Evolutionary conservation across 2,113 vertebrate species (phyloP), one percentile per base, ranked within the genome.

Genomic region (Tamias sibiricus): DNA sequence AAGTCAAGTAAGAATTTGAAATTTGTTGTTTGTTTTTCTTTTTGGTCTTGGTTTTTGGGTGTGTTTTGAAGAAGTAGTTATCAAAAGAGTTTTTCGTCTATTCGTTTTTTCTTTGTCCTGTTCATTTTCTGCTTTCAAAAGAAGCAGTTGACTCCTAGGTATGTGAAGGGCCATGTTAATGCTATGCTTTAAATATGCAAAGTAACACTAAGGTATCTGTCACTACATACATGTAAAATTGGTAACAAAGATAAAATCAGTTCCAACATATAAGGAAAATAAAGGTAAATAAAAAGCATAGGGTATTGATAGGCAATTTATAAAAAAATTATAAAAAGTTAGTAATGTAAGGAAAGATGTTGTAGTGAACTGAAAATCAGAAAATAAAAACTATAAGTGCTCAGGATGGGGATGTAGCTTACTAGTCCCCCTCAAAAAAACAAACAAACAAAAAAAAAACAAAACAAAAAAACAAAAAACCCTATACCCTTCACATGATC

Each of bases 111-210:
- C 7, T 84, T 20, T 40, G 69, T 52, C 7, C 35, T 84, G 22
- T 66, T 54, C 13, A 93, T 83, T 84, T 54, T 91, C 26, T 87
- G 62, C 28, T 95, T 96, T 87, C 52, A 90, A 82, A 97, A 68
- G 22, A 54, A 87, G 20, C 11, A 90, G 40, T 11, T 91, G 72
- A 62, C 75, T 80, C 80, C 37, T 3, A 75, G 16, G 9, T 76
- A 85, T 64, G 52, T 75, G 12, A 94, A 82, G 26, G 66, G 37
- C 32, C 88, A 26, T 62, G 69, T 88, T 93, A 75, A 80, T 91
- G 30, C 52, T 75, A 62, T 52, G 17, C 8, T 59, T 35, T 84
- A 57, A 77, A 52, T 69, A 74, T 26, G 24, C 14, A 68, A 87
- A 40, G 52, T 72, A 79, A 88, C n/a, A 49, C 26, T 89, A 91